Evolutionary conservation across 1,140 invertebrate species (phyloP), one percentile per base, ranked within the genome.

Genomic region (Spodoptera litura): DNA sequence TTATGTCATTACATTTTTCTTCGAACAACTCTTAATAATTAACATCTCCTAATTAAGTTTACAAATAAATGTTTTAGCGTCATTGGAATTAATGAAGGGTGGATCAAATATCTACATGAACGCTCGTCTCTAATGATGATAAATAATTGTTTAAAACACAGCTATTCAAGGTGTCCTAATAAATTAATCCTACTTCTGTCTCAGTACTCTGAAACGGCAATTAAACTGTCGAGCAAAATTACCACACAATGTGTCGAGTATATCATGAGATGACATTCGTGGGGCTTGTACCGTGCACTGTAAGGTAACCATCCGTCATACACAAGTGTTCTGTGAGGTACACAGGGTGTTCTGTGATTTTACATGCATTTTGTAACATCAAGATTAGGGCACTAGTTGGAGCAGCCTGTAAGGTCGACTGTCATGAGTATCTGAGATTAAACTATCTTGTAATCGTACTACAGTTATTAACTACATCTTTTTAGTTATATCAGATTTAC

Each of bases 171-270:
- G 89, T 92, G 91, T 91, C 90, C 88, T 85, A 84, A 92, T 94
- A 94, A 93, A 94, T 94, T 94, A 91, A 89, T 92, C 89, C 86
- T 78, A 77, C 73, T 78, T 77, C 87, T 91, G 89, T 91, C 91
- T 88, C 87, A 90, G 87, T 88, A 89, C 84, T 88, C 87, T 89
- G 89, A 88, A 88, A 88, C 84, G 88, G 89, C 90, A 94, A 94
- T 94, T 94, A 93, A 93, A 90, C 86, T 89, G 83, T 84, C 82
- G 84, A 87, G 86, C 81, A 72, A 85, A 90, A 93, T 94, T 94
- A 93, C 92, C 93, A 93, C 91, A 94, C 91, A 94, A 93, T 93
- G 89, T 89, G 89, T 81, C 78, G 86, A 87, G 90, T 94, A 92
- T 92, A 90, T 94, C 91, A 92, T 88, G 83, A 88, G 86, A 92